phyloP scores from a whole-genome alignment of 2,888 invertebrate genomes.

The Resseliella maxima region DNA sequence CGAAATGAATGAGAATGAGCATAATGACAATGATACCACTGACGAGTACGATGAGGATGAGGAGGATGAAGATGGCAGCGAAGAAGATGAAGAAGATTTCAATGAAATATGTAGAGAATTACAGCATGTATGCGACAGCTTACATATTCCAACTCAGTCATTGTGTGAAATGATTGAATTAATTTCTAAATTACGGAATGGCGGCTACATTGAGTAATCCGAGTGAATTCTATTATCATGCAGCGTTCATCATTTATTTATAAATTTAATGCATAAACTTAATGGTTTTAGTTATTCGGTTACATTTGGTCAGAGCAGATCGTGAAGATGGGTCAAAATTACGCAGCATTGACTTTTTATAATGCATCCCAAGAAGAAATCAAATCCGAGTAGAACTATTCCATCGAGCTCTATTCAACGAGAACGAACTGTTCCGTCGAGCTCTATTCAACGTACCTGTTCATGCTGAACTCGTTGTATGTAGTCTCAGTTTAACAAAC shows the following conservation, averaged over 20 bases:
- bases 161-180: constrained; percentile 37
- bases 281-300: constrained; percentile 24
- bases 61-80: constrained; percentile 36
- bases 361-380: constrained; percentile 1
- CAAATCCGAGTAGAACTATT: background rate
- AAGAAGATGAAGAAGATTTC: constrained; percentile 49
- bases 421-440: background rate
- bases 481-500: background rate
- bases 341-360: constrained; percentile 8
- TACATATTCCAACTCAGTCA: constrained; percentile 50
- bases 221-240: constrained; percentile 1
- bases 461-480: background rate
- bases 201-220: constrained; percentile 49
- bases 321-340: constrained; percentile 1
- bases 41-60: constrained; percentile 43
- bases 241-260: constrained; percentile 42
- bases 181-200: constrained; percentile 51
- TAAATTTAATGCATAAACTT: constrained; percentile 9
- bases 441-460: background rate
- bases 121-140: constrained; percentile 41
- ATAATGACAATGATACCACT: constrained; percentile 45
- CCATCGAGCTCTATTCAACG: background rate
- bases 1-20: constrained; percentile 53
- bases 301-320: constrained; percentile 7
- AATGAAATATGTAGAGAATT: constrained; percentile 48